phyloP scores from a whole-genome alignment of 2,797 vertebrate species.

The Hippoglossus hippoglossus region DNA sequence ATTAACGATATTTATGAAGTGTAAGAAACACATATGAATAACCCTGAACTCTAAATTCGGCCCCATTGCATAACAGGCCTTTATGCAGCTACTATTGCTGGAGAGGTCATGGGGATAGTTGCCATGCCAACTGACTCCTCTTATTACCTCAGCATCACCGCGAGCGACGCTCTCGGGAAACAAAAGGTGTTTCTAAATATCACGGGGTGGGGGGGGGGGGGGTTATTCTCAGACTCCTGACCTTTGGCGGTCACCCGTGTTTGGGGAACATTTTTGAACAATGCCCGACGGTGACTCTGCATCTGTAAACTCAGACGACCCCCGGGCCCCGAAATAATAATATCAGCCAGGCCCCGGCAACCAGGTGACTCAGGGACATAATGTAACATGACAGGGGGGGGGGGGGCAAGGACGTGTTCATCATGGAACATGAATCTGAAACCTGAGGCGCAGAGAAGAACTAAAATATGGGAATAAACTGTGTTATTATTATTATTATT shows the following conservation, averaged over 20 bases:
- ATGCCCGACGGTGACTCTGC: constrained; percentile 54
- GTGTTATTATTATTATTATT: no score
- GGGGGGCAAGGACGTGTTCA: no score
- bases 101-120: constrained; percentile 62
- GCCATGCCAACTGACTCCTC: constrained; percentile 63
- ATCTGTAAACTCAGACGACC: constrained; percentile 33
- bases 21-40: not conserved
- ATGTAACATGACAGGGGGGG: constrained; percentile 7
- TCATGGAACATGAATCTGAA: no score
- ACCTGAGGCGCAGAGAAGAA: no score
- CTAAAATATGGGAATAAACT: no score
- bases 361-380: not conserved
- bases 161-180: constrained; percentile 41
- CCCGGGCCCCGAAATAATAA: constrained; percentile 37
- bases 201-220: constrained; percentile 40
- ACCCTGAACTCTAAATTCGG: constrained; percentile 28
- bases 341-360: constrained; percentile 3
- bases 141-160: constrained; percentile 60
- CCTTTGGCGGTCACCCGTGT: constrained; percentile 72
- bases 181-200: constrained; percentile 77
- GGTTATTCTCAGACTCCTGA: constrained; percentile 76
- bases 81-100: constrained; percentile 45
- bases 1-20: not conserved
- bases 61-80: constrained; percentile 52
- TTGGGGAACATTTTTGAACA: constrained; percentile 78